Percentiles rank a stretch among this genome's conserved stretches.
phyloP scores from a whole-genome alignment of 2,113 vertebrate species.

The Synodontis membranacea region DNA sequence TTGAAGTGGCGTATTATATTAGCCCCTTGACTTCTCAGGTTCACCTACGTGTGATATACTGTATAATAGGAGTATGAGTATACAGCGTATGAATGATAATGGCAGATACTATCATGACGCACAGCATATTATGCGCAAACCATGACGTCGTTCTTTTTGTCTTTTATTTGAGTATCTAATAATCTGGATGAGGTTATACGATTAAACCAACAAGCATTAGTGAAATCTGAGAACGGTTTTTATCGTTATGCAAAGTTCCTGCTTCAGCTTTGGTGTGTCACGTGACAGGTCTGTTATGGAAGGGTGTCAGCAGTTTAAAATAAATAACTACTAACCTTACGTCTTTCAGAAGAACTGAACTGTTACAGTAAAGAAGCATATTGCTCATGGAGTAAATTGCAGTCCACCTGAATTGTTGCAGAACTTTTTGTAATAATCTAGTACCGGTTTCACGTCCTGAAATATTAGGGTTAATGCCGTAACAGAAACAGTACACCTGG shows the following conservation, averaged over 20 bases:
- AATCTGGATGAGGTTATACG: not conserved
- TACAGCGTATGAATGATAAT: not conserved
- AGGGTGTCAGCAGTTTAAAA: not conserved
- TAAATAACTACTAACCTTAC: not conserved
- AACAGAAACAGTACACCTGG: not conserved
- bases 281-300: not conserved
- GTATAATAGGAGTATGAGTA: not conserved
- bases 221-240: not conserved
- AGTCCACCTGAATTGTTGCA: not conserved
- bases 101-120: too few relatives aligned
- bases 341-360: not conserved
- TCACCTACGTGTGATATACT: not conserved
- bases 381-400: not conserved
- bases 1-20: constrained; percentile 41
- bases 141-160: not conserved
- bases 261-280: not conserved
- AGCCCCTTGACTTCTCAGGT: not conserved
- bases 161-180: not conserved
- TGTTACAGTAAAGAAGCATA: not conserved
- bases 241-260: not conserved
- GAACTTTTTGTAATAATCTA: not conserved
- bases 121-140: not conserved
- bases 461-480: not conserved
- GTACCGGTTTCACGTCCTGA: not conserved
- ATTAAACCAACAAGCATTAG: not conserved